Base-by-base conservation (phyloP, 2,113 vertebrate species). In the Octodon degus region DNA sequence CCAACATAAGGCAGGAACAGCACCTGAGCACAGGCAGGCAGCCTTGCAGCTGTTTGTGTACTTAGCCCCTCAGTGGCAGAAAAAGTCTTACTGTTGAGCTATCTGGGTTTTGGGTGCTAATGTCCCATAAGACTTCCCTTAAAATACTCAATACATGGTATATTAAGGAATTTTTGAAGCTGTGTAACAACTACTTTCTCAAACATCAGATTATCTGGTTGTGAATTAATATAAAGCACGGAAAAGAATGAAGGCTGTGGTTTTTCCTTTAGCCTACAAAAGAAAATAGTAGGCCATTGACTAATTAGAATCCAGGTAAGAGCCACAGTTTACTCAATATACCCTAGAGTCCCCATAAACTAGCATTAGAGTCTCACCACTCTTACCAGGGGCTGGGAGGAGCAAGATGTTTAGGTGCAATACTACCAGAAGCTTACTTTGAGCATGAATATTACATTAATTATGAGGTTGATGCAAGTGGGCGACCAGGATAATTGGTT, bases 241-340 rank as follows among this genome's bases (percentile, higher is more conserved):
- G 30, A 25, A 91, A 74, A 87, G 7, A 80, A 27, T 68, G 32
- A 76, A 32, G 9, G n/a, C 8, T 34, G 10, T 67, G 9, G 9
- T 2, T 65, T 90, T 93, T 81, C 77, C 90, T 76, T 60, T 40
- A 53, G 72, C 37, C 9, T 62, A 24, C 50, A 34, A 72, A 89
- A 89, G 83, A 92, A 92, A 93, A 65, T 4, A 34, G 25, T 34
- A 83, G 81, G 19, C 47, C 17, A 37, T 6, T 24, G 58, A n/a
- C 63, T 67, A 74, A 72, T n/a, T 90, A 86, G 91, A 93, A 58
- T 65, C 74, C 90, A 90, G 84, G 5, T 27, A 65, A 77, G 37
- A 77, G 20, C 30, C 62, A 86, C 47, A 10, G 25, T 80, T 91
- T 74, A 47, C 84, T 43, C 19, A 63, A 7, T 11, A 50, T 7